These are phyloP conservation scores for Zophobas atratus DNA, from an alignment of 1,140 invertebrate genomes.

Conservation along the genomic window DNA sequence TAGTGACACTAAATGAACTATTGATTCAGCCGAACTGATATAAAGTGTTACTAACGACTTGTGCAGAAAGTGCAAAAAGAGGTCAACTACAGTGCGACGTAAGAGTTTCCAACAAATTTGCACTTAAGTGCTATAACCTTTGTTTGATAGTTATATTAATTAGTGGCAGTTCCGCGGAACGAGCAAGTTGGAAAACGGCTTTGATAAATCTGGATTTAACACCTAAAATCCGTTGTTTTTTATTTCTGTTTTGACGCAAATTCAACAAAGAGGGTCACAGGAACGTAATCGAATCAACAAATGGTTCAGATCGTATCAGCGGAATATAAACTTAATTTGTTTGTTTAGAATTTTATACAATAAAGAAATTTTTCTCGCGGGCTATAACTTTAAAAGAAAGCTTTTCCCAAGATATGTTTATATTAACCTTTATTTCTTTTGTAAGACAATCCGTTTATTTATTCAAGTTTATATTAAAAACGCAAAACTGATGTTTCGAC, in stretches of 20 bases:
- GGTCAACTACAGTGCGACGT: constrained; percentile 13
- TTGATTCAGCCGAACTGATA: constrained; percentile 1
- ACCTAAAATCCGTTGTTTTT: constrained; percentile 8
- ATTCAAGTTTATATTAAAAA: constrained; percentile 25
- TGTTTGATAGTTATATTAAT: too few species aligned
- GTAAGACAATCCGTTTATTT: background rate
- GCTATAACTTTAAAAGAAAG: constrained; percentile 18
- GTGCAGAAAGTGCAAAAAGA: background rate
- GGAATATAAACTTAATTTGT: constrained; percentile 31
- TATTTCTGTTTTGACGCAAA: constrained; percentile 10
- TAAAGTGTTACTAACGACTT: constrained; percentile 13
- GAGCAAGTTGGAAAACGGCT: background rate
- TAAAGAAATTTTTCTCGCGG: constrained; percentile 29
- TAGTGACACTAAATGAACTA: constrained; percentile 10
- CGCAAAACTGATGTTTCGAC: background rate
- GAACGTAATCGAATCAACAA: constrained; percentile 30
- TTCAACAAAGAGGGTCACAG: constrained; percentile 5
- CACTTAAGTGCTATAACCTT: too few species aligned
- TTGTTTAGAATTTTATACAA: constrained; percentile 35
- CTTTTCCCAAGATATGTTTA: constrained; percentile 28
- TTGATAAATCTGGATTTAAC: background rate
- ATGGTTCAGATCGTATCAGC: constrained; percentile 16
- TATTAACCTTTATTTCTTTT: constrained; percentile 32
- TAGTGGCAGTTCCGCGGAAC: too few species aligned
- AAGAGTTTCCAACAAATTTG: background rate